phyloP scores from a whole-genome alignment of 2,888 invertebrate species.

The Yponomeuta sedellus region DNA sequence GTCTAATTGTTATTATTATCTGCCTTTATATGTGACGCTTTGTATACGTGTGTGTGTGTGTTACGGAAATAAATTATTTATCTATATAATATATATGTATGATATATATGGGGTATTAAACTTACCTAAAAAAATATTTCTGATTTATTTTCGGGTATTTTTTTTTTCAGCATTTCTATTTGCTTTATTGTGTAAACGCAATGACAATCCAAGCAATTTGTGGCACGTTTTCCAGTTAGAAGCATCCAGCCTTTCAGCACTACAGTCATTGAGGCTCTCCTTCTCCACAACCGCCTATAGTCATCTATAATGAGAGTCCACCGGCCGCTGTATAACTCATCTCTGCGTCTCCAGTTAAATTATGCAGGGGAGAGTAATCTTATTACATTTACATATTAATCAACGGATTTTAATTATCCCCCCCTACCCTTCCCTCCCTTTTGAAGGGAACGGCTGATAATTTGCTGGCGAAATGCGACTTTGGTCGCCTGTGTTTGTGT shows the following conservation, averaged over 20 bases:
- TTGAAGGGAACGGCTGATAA: constrained; percentile 43
- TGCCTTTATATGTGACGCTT: too few relatives aligned
- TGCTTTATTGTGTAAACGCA: too few relatives aligned
- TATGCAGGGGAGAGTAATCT: constrained; percentile 96
- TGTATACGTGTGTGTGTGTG: too few relatives aligned
- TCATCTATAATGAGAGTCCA: constrained; percentile 58
- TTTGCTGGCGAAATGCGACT: constrained; percentile 73
- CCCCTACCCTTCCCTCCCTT: constrained; percentile 77
- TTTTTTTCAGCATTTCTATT: too few relatives aligned
- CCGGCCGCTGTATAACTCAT: constrained; percentile 65
- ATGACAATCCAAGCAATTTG: too few relatives aligned
- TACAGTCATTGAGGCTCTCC: neutral
- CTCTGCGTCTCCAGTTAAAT: constrained; percentile 70
- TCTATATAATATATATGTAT: too few relatives aligned
- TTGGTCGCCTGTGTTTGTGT: constrained; percentile 51
- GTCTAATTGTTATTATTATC: too few relatives aligned
- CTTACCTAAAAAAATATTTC: too few relatives aligned
- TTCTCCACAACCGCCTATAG: neutral
- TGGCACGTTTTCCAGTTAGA: neutral
- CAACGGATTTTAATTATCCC: constrained; percentile 98
- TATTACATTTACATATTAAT: constrained; percentile 99
- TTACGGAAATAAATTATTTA: too few relatives aligned
- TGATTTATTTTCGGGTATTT: too few relatives aligned
- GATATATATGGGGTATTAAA: too few relatives aligned
- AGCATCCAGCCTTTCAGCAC: neutral